Evolutionary conservation across 2,113 vertebrate genomes (phyloP), one percentile per base, ranked within the genome.

Genomic region (Alectura lathami): DNA sequence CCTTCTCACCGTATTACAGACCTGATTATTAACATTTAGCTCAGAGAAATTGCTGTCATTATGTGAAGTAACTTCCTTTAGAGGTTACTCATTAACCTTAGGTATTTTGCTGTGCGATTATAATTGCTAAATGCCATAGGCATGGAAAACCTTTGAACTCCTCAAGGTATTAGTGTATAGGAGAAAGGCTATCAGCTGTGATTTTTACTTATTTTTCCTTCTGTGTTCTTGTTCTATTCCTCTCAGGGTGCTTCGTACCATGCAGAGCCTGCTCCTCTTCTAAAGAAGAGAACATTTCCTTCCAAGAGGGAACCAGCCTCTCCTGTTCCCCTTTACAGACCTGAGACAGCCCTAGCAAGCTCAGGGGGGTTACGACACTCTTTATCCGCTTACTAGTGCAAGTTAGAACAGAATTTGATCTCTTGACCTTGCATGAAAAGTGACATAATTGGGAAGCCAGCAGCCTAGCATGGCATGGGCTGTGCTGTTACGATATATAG

Each of bases 41-140:
- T 98, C 98, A 98, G 98, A 98, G 98, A 98, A 98, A 99, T 99
- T 99, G 98, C 98, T 98, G 98, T 99, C 98, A 99, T 99, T 99
- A 99, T 98, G 98, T 98, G 98, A 97, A 98, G 98, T 98, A 98
- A 98, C 98, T 99, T 99, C 99, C 99, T 99, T 98, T 98, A 96
- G 97, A 98, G 98, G 98, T 99, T 98, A 99, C 98, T 98, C 98
- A 99, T 99, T 99, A 99, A 98, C 98, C 98, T 96, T 67, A 98
- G 98, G 98, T 99, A 98, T 99, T 98, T 98, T 98, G 98, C 98
- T 98, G 97, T 98, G 97, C 97, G 97, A 98, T 98, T 99, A 98
- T 98, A 97, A 99, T 98, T 98, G 98, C 98, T 98, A 98, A 98
- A 98, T 97, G 98, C 98, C 98, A 97, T 96, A 96, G 98, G 98